Conservation (phyloP, 92 coral and sea anemone genomes). For the Plumapathes pennacea region DNA sequence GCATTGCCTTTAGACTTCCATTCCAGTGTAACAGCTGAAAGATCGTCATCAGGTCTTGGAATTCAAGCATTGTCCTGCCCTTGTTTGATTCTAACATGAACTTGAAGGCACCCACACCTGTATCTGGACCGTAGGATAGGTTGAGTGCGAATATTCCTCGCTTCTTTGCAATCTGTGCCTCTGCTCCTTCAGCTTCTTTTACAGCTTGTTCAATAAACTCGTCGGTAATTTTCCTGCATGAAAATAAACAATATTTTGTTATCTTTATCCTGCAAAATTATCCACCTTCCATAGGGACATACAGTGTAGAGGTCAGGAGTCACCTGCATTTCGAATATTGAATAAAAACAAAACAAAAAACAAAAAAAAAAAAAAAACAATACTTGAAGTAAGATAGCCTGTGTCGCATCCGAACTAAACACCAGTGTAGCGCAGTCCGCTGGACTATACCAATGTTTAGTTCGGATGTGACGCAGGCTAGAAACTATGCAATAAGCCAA, state of each 20-base stretch:
- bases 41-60: conserved; percentile 93
- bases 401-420: no score
- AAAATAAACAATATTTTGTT: background rate
- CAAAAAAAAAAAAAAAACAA: no score
- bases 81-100: conserved; percentile 89
- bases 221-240: conserved; percentile 78
- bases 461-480: no score
- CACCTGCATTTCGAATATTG: no score
- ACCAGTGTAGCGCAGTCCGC: no score
- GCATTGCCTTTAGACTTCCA: conserved; percentile 85
- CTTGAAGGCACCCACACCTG: conserved; percentile 84
- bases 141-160: conserved; percentile 56
- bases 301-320: no score
- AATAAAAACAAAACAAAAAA: no score
- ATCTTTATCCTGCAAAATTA: no score
- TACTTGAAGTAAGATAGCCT: no score
- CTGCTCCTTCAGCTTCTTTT: conserved; percentile 78
- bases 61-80: conserved; percentile 84
- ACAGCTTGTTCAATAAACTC: conserved; percentile 88
- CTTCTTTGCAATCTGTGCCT: conserved; percentile 47
- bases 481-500: no score
- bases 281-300: no score
- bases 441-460: no score
- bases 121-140: conserved; percentile 59
- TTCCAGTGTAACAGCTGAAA: conserved; percentile 93